These are phyloP conservation scores for Brachionus calyciflorus DNA, from an alignment of 1,140 invertebrate species.

Conservation along the genomic window DNA sequence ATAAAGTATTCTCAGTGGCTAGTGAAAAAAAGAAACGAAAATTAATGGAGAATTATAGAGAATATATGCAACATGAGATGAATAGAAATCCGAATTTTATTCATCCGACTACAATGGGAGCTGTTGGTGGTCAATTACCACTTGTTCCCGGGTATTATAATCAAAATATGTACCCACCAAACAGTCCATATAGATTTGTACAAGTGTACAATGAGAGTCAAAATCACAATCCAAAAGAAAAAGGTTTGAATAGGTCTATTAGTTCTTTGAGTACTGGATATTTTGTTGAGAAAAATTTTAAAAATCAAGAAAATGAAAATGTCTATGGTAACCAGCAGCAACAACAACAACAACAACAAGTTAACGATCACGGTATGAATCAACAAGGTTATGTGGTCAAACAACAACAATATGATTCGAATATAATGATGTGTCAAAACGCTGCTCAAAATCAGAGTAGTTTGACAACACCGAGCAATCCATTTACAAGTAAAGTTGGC, in stretches of 20 bases:
- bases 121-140: slow-evolving; percentile 29
- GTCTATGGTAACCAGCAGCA: neutral
- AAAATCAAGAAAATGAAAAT: neutral
- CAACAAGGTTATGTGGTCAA: neutral
- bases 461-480: slow-evolving; percentile 37
- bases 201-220: slow-evolving; percentile 15
- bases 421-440: slow-evolving; percentile 27
- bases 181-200: slow-evolving; percentile 24
- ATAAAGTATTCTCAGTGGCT: slow-evolving; percentile 30
- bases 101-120: slow-evolving; percentile 2
- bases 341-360: too few relatives aligned
- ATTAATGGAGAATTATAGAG: slow-evolving; percentile 31
- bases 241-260: slow-evolving; percentile 16
- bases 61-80: slow-evolving; percentile 29
- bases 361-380: too few relatives aligned
- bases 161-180: neutral
- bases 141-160: slow-evolving; percentile 19
- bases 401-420: slow-evolving; percentile 23
- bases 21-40: slow-evolving; percentile 30
- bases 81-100: neutral
- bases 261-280: slow-evolving; percentile 10
- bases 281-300: slow-evolving; percentile 21
- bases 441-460: neutral
- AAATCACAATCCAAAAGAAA: neutral
- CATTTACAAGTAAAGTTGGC: slow-evolving; percentile 36